Evolutionary conservation across 2,888 invertebrate species (phyloP), one percentile per base, ranked within the genome.

Genomic region (Synanthedon myopaeformis): DNA sequence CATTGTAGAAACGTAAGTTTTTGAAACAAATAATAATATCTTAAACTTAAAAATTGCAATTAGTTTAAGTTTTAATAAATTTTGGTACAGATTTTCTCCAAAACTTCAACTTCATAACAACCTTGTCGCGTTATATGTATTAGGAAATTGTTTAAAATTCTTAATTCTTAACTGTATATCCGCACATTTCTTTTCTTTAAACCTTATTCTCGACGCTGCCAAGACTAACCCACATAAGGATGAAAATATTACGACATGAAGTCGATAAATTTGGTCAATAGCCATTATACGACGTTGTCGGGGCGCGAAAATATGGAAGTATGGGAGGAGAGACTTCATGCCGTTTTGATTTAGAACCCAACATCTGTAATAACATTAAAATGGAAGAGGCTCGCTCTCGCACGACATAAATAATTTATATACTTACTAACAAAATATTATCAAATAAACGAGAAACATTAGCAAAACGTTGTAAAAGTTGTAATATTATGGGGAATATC

Each of bases 211-310:
- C 35, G 35, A 35, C 35, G 35, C 35, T 35, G 14, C 45, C 45
- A 45, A 45, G 10, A 12, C 17, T 3, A 49, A 49, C 52, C 69
- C 69, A 73, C 79, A 83, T 80, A 82, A 81, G 80, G 78, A 82
- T 79, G 79, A 77, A 82, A 83, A 82, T 81, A 82, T 79, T 45
- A 45, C 45, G 82, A 82, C 82, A 77, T 73, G 74, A 79, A 79
- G 79, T 81, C 83, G 76, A 84, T 86, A 84, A 85, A 86, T 86
- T 83, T 82, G 79, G 78, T 82, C 84, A 82, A 84, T 81, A 78
- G 83, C 83, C 74, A 84, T 86, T 85, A 85, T 79, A 82, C 77
- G 79, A 76, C 79, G 77, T 73, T 79, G 79, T 77, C 71, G 78
- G 82, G 76, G 86, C 76, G 84, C 74, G 83, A 84, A 85, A 84